phyloP scores from a whole-genome alignment of 1,140 invertebrate species.

The Dendrolimus punctatus region DNA sequence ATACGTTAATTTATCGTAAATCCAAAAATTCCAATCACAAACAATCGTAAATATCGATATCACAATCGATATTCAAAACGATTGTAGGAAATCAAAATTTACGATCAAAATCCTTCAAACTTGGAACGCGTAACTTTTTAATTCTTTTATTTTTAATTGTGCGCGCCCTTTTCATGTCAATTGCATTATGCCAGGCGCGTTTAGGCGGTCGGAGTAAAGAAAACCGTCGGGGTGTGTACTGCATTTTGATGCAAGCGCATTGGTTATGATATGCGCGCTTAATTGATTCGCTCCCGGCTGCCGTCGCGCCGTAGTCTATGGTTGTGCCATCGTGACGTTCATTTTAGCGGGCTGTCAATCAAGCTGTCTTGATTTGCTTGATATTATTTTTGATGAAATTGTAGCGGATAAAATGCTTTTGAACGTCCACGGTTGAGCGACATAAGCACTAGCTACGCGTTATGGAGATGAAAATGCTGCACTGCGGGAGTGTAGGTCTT shows the following conservation, averaged over 20 bases:
- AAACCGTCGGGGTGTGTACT: conserved; percentile 4
- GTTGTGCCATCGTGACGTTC: too few relatives aligned
- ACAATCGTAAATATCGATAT: conserved; percentile 1
- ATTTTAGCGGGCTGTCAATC: too few relatives aligned
- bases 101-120: conserved; percentile 1
- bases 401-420: too few relatives aligned
- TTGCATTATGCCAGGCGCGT: conserved; percentile 12
- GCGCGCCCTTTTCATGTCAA: conserved; percentile 3
- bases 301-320: conserved; percentile 5
- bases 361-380: too few relatives aligned
- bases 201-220: conserved; percentile 9
- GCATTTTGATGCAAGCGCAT: conserved; percentile 13
- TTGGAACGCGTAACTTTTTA: conserved; percentile 1
- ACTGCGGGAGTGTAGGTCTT: too few relatives aligned
- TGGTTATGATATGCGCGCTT: conserved; percentile 5
- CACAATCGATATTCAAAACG: conserved; percentile 3
- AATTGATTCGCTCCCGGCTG: conserved; percentile 14
- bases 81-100: neutral
- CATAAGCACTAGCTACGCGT: too few relatives aligned
- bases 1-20: neutral
- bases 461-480: too few relatives aligned
- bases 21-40: neutral
- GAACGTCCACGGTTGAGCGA: too few relatives aligned
- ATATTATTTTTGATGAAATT: too few relatives aligned
- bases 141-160: conserved; percentile 10